These are phyloP conservation scores for Sabellastarte sp. DNA, from an alignment of 2,888 invertebrate species.

Conservation along the genomic window DNA sequence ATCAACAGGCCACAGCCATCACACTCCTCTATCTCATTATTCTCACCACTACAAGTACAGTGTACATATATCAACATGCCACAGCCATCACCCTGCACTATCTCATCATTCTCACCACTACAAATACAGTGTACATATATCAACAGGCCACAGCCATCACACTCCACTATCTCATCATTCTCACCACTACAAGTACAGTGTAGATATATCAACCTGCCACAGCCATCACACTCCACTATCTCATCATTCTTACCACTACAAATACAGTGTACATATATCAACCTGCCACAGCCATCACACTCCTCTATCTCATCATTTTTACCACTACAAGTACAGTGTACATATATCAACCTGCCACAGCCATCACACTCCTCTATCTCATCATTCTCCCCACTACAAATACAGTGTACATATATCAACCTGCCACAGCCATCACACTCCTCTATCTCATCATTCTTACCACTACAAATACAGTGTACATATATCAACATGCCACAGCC, in stretches of 20 bases:
- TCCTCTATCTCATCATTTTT: constrained; percentile 69
- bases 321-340: constrained; percentile 67
- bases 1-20: constrained; percentile 95
- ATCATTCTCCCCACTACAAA: constrained; percentile 82
- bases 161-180: no score
- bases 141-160: no score
- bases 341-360: constrained; percentile 94
- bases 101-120: constrained; percentile 28
- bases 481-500: constrained; percentile 94
- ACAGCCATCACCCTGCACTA: constrained; percentile 18
- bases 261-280: not conserved
- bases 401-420: not conserved
- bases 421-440: no score
- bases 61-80: not conserved
- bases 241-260: constrained; percentile 29
- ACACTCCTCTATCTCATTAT: constrained; percentile 95
- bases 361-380: constrained; percentile 97
- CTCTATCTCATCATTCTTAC: no score
- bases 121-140: constrained; percentile 3
- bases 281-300: constrained; percentile 3
- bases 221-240: constrained; percentile 19
- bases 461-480: constrained; percentile 67
- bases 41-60: constrained; percentile 73
- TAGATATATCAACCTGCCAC: not conserved
- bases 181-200: not conserved